Evolutionary conservation across 2,113 vertebrate genomes (phyloP).

Genomic region (Barnardius zonarius): DNA sequence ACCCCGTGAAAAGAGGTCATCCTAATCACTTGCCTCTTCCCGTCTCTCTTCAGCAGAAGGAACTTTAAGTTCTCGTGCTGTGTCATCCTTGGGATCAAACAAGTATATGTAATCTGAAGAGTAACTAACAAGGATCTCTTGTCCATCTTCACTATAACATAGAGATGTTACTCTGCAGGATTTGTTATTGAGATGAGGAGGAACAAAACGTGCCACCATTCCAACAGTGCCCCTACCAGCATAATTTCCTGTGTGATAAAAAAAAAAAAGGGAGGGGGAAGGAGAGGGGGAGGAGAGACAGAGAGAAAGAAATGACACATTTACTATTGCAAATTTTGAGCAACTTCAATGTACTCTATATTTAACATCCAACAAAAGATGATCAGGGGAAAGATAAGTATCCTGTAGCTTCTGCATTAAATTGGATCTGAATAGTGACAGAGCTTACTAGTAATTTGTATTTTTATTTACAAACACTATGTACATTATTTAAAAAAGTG

Average conservation of each 20-base stretch:
- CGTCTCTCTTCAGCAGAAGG: constrained; percentile 88
- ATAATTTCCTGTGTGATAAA: constrained; percentile 83
- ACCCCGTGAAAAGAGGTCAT: neutral
- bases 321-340: neutral
- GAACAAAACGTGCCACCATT: constrained; percentile 95
- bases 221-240: constrained; percentile 91
- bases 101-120: constrained; percentile 98
- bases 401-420: neutral
- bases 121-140: constrained; percentile 98
- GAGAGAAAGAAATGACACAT: neutral
- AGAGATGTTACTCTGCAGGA: constrained; percentile 96
- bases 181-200: constrained; percentile 92
- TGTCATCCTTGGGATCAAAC: constrained; percentile 95
- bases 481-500: neutral
- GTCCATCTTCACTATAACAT: constrained; percentile 95
- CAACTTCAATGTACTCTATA: neutral
- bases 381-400: neutral
- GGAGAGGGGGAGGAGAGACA: neutral
- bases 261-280: neutral
- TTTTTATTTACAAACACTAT: neutral
- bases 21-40: constrained; percentile 85
- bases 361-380: neutral
- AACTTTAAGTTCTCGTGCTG: constrained; percentile 91
- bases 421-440: neutral
- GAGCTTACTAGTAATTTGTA: neutral